Conservation (phyloP, 2,888 invertebrate species). For the Ochropleura plecta region DNA sequence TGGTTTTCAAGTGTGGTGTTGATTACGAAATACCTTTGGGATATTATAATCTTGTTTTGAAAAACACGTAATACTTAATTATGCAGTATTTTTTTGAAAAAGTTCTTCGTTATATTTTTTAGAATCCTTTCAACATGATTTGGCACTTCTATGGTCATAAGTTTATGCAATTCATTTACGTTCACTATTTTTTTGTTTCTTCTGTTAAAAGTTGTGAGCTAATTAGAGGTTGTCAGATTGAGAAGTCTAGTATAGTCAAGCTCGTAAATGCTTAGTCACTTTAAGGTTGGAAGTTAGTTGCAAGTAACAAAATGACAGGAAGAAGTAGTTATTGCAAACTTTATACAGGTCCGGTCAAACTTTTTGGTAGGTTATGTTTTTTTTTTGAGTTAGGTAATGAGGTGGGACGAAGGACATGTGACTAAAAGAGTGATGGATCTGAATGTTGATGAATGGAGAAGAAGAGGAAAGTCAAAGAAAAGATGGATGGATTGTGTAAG, state of each 20-base stretch:
- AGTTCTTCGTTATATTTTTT: constrained; percentile 9
- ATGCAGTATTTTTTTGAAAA: neutral
- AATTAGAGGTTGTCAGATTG: constrained; percentile 37
- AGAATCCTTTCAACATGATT: constrained; percentile 24
- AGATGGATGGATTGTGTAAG: too few species aligned
- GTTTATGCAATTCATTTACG: constrained; percentile 19
- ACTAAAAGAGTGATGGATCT: too few species aligned
- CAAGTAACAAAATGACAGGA: too few species aligned
- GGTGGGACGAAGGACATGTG: too few species aligned
- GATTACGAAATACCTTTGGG: constrained; percentile 20
- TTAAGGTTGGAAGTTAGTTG: neutral
- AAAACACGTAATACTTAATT: neutral
- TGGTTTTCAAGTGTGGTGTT: neutral
- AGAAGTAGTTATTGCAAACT: too few species aligned
- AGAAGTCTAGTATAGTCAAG: neutral
- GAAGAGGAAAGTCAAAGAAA: too few species aligned
- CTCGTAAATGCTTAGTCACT: neutral
- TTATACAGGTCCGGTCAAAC: too few species aligned
- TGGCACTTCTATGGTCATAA: constrained; percentile 11
- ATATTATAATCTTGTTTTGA: neutral
- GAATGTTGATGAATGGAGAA: too few species aligned
- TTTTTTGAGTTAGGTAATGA: too few species aligned
- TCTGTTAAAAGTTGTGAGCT: neutral
- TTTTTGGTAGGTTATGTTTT: too few species aligned
- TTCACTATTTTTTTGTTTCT: constrained; percentile 11